These are phyloP conservation scores for Oncopodura yosiiana DNA, from an alignment of 1,140 invertebrate species.

Conservation along the genomic window DNA sequence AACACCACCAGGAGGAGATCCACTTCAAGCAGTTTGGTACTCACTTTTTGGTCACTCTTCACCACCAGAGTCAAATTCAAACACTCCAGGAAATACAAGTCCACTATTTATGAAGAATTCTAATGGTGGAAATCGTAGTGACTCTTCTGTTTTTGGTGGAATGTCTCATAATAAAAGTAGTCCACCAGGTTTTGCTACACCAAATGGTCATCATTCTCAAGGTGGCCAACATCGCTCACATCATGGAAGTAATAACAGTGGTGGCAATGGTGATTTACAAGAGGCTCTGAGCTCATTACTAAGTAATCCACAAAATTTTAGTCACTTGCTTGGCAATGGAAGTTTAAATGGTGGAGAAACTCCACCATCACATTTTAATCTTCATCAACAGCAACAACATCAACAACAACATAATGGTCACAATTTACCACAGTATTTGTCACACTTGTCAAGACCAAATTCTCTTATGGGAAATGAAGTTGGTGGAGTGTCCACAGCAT, in stretches of 20 bases:
- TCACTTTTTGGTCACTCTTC: constrained; percentile 33
- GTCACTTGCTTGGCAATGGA: constrained; percentile 38
- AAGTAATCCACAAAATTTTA: constrained; percentile 39
- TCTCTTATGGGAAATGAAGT: constrained; percentile 1
- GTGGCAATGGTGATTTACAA: constrained; percentile 37
- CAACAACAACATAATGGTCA: background rate
- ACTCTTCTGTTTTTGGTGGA: constrained; percentile 15
- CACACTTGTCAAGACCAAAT: constrained; percentile 25
- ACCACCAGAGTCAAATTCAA: constrained; percentile 25
- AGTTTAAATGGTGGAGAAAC: constrained; percentile 17
- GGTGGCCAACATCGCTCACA: constrained; percentile 12
- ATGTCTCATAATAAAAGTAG: constrained; percentile 16
- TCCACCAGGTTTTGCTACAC: constrained; percentile 28
- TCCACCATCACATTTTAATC: constrained; percentile 6
- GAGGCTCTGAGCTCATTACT: constrained; percentile 38
- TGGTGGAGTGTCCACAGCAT: constrained; percentile 24
- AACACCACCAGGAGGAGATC: constrained; percentile 30
- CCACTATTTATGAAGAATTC: constrained; percentile 31
- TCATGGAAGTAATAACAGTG: constrained; percentile 6
- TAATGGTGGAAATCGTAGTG: background rate
- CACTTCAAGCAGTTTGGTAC: constrained; percentile 35
- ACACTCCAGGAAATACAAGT: constrained; percentile 32
- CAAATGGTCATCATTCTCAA: constrained; percentile 19
- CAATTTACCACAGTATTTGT: constrained; percentile 9
- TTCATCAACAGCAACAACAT: constrained; percentile 10